phyloP scores from a whole-genome alignment of 2,113 vertebrate species.

The Scomber colias region DNA sequence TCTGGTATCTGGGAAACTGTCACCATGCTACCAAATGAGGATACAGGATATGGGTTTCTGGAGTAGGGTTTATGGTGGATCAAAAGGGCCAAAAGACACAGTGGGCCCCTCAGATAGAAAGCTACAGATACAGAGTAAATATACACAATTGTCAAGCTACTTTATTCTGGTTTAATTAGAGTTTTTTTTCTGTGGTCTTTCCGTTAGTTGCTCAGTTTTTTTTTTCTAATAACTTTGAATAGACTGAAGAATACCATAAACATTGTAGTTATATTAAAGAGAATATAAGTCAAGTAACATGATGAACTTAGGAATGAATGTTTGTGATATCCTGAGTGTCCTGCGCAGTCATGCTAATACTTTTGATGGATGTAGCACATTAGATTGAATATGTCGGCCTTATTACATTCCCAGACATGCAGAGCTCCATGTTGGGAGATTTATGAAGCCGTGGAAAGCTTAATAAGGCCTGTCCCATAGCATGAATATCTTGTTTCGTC shows the following conservation, averaged over 20 bases:
- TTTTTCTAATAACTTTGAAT: slow-evolving; percentile 18
- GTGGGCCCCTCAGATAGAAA: slow-evolving; percentile 48
- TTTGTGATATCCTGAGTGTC: not conserved
- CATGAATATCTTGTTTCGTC: slow-evolving; percentile 70
- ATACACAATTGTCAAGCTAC: slow-evolving; percentile 29
- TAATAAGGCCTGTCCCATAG: slow-evolving; percentile 55
- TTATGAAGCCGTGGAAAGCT: slow-evolving; percentile 72
- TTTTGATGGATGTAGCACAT: slow-evolving; percentile 49
- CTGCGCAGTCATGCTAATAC: slow-evolving; percentile 4
- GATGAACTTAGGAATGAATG: not conserved
- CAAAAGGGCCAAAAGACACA: slow-evolving; percentile 45
- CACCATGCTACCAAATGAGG: slow-evolving; percentile 74
- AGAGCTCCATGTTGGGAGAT: slow-evolving; percentile 45
- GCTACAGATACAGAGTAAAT: slow-evolving; percentile 35
- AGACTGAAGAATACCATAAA: slow-evolving; percentile 4
- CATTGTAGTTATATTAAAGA: not conserved
- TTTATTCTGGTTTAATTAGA: slow-evolving; percentile 47
- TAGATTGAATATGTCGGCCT: slow-evolving; percentile 27
- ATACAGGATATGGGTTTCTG: slow-evolving; percentile 70
- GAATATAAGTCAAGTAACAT: not conserved
- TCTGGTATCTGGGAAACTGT: slow-evolving; percentile 79
- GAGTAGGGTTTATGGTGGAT: slow-evolving; percentile 42
- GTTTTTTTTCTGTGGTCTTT: not conserved
- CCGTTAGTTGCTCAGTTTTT: slow-evolving; percentile 4
- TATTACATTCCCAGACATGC: slow-evolving; percentile 63